A percentile compares a stretch with the other conserved stretches of the same genome.
Evolutionary conservation across 2,888 invertebrate genomes (phyloP).

Genomic region (Auanema freiburgensis): DNA sequence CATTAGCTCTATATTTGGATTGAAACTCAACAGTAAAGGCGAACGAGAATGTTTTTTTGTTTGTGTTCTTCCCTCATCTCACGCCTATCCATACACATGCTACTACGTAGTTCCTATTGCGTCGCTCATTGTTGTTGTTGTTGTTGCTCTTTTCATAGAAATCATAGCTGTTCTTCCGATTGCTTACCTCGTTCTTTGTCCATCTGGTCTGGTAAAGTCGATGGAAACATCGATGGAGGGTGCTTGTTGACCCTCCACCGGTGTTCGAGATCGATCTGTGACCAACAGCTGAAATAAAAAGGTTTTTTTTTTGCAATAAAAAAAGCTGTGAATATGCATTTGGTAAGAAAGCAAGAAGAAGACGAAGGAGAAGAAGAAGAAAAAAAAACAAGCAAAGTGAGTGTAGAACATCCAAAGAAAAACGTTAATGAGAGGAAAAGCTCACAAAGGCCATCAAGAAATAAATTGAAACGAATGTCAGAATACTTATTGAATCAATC

Average conservation of each 20-base stretch:
- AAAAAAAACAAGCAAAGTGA: no score
- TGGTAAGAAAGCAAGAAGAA: no score
- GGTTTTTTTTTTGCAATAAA: no score
- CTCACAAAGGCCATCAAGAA: not conserved
- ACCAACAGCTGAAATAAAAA: constrained; percentile 19
- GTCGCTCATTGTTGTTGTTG: no score
- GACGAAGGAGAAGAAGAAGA: no score
- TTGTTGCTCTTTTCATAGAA: no score
- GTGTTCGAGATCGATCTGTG: constrained; percentile 13
- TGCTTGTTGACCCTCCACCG: constrained; percentile 30
- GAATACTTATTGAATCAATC: no score
- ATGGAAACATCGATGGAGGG: constrained; percentile 50
- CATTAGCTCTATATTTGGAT: not conserved
- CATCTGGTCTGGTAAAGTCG: constrained; percentile 61
- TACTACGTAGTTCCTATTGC: no score
- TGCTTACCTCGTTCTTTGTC: constrained; percentile 32
- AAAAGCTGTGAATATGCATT: no score
- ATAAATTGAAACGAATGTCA: no score
- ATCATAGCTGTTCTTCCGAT: not conserved
- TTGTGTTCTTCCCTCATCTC: no score
- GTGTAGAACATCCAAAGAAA: not conserved
- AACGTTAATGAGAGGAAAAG: not conserved
- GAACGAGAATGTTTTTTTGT: not conserved
- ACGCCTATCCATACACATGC: no score
- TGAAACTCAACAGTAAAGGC: not conserved